Conservation (phyloP, 2,797 vertebrate genomes). For the Pelodytes ibericus region DNA sequence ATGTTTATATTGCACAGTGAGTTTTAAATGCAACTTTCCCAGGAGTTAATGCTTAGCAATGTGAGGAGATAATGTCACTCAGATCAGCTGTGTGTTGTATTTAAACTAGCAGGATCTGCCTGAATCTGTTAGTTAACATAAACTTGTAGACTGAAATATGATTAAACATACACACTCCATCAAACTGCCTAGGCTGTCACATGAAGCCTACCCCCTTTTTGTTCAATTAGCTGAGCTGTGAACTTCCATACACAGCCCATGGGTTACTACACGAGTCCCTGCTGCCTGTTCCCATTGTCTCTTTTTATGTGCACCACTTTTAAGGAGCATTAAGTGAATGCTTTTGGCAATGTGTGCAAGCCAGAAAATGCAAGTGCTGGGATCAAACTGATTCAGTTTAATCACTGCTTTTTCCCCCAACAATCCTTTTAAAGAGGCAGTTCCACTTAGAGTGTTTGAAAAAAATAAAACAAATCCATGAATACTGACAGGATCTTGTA, state of each 20-base stretch:
- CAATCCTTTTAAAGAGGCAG: background rate
- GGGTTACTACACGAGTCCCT: constrained; percentile 46
- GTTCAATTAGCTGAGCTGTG: constrained; percentile 68
- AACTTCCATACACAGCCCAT: constrained; percentile 47
- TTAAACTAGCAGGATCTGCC: background rate
- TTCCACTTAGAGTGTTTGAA: too few relatives aligned
- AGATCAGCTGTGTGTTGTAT: background rate
- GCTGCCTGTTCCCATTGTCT: constrained; percentile 42
- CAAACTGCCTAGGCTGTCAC: background rate
- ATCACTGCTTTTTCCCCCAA: constrained; percentile 38
- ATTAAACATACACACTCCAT: background rate
- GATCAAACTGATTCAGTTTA: constrained; percentile 27
- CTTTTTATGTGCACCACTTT: constrained; percentile 28
- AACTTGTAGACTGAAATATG: background rate
- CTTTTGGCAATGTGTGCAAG: constrained; percentile 30
- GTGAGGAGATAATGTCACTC: background rate
- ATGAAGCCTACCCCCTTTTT: background rate
- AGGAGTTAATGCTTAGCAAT: too few relatives aligned
- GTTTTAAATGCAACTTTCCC: too few relatives aligned
- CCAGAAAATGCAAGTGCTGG: constrained; percentile 20
- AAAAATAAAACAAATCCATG: too few relatives aligned
- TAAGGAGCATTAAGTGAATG: constrained; percentile 55
- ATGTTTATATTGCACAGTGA: too few relatives aligned
- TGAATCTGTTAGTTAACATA: background rate
- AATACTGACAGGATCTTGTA: too few relatives aligned